phyloP scores from a whole-genome alignment of 23 tunicate species.

The Trididemnum nubilum region DNA sequence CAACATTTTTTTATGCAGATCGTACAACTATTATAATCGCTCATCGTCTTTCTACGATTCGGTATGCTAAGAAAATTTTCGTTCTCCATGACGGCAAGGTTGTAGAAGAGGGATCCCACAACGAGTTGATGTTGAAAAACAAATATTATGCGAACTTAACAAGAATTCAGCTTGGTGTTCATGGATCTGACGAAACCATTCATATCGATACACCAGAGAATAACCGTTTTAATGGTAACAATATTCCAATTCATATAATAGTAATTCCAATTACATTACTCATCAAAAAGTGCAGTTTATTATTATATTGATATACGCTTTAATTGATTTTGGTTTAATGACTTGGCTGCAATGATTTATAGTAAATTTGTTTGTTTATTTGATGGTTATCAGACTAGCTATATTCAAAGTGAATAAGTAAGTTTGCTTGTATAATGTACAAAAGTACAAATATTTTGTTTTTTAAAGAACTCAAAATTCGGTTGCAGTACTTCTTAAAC shows the following conservation, averaged over 20 bases:
- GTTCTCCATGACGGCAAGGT: slow-evolving; percentile 77
- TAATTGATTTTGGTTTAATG: no score
- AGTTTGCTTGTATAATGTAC: no score
- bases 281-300: no score
- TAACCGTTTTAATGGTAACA: background rate
- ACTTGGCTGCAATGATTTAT: no score
- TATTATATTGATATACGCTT: no score
- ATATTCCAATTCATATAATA: background rate
- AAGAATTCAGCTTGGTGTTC: slow-evolving; percentile 65
- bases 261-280: no score
- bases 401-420: no score
- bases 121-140: slow-evolving; percentile 60
- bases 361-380: no score
- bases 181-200: background rate
- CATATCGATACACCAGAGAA: background rate
- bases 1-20: slow-evolving; percentile 39
- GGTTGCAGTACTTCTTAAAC: no score
- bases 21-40: slow-evolving; percentile 95
- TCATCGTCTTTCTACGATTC: slow-evolving; percentile 92
- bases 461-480: no score
- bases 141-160: slow-evolving; percentile 79
- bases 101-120: slow-evolving; percentile 84
- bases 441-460: no score
- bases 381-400: no score
- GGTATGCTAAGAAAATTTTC: slow-evolving; percentile 85